Evolutionary conservation across 2,113 vertebrate species (phyloP), one percentile per base, ranked within the genome.

Genomic region (Silurus glanis): DNA sequence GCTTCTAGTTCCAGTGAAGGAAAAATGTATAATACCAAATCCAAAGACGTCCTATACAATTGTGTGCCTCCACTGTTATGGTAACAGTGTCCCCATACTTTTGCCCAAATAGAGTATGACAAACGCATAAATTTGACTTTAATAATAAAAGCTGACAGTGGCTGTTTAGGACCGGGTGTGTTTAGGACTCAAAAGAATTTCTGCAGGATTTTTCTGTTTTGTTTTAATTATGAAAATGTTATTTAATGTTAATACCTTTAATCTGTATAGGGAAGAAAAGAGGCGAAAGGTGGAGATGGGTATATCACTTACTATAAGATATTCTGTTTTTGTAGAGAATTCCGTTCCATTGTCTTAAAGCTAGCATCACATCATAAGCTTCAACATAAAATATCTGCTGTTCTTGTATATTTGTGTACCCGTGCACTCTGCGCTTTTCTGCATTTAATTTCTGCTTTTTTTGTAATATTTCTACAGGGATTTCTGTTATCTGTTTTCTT

Each of bases 391-490:
- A 23, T 16, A 37, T 80, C 45, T 61, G 13, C 2, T 37, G 21
- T 47, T 76, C 47, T 69, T 64, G 17, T 25, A 19, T 19, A 19
- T 49, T 83, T 0, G 86, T 37, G 37, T 37, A 71, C 16, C 9
- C 9, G 19, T 51, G 45, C 4, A 21, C 72, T 75, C 19, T 83
- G 91, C 0, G 37, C 1, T 53, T 93, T 89, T 51, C 47, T 51
- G 9, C 21, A 51, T 23, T 75, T 13, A 53, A 12, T 23, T 55
- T 78, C 14, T 16, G 12, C n/a, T 6, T 28, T 28, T 6, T 28
- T 28, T 6, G 1, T 25, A 53, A 55, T 76, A 76, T 76, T 76
- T 76, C 37, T 76, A 53, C 51, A 25, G 78, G 92, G 13, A 17
- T 45, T 14, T 9, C 21, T 53, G 56, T 45, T n/a, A 2, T 45